Evolutionary conservation across 2,113 vertebrate species (phyloP), one percentile per base, ranked within the genome.

Genomic region (Delphinapterus leucas): DNA sequence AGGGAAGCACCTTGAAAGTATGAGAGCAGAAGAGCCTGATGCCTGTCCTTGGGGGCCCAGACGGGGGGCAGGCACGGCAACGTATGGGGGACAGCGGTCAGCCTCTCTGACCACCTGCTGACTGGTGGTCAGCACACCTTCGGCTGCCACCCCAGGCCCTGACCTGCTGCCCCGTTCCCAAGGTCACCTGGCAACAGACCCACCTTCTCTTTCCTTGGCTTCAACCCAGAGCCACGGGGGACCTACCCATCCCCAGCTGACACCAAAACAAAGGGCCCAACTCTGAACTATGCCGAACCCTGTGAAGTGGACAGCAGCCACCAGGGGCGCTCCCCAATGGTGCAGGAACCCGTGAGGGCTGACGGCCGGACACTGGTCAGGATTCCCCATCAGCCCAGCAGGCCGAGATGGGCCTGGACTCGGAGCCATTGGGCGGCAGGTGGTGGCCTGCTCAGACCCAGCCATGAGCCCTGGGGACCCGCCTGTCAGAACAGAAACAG

Each of bases 251-350:
- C 60, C 23, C 67, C 12, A 38, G 15, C 47, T 28, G 44, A 65
- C 63, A 47, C 23, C 65, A 38, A 25, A n/a, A 25, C 44, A 38
- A 25, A 58, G 36, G 36, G 31, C 8, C 31, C 1, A 1, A 23
- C 44, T 82, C 60, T 60, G 26, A 18, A 31, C 71, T 9, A 15
- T 1, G 13, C 79, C 10, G n/a, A 31, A 14, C 33, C 13, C 1
- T 1, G 4, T 23, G 13, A 58, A 28, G 36, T 0, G 20, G 55
- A 47, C 5, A 21, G 18, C 26, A n/a, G 47, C 67, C 58, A 3
- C 2, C 3, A 6, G 15, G 36, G 55, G 1, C 0, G 1, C 2
- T 5, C 58, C 15, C 58, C 44, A 28, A 0, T 4, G n/a, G 25
- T 9, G 12, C 0, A 17, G 36, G 60, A 82, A n/a, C 53, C 58